Conservation (phyloP, 2,113 vertebrate genomes). For the Pteruthius melanotis region DNA sequence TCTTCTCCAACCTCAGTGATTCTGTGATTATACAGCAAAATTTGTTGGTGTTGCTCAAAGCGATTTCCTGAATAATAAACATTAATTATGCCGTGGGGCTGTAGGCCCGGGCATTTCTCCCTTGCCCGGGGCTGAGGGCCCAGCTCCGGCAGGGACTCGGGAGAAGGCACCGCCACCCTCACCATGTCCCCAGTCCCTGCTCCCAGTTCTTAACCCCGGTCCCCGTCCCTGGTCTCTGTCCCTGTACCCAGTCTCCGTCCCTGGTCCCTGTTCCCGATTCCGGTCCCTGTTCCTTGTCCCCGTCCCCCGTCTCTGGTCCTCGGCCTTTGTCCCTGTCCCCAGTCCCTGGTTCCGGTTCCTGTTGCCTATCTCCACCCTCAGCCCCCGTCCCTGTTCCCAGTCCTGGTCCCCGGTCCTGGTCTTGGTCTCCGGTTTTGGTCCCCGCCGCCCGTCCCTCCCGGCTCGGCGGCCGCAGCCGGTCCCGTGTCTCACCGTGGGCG, state of each 20-base stretch:
- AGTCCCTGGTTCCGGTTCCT: too few species aligned
- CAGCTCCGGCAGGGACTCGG: neutral
- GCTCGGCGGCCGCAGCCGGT: neutral
- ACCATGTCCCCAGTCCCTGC: neutral
- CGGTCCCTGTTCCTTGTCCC: neutral
- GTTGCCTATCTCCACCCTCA: too few species aligned
- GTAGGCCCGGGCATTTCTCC: too few species aligned
- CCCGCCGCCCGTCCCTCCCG: neutral
- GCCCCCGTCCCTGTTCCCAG: too few species aligned
- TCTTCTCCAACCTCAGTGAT: neutral
- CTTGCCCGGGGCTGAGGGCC: neutral
- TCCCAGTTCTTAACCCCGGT: neutral
- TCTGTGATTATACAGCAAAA: neutral
- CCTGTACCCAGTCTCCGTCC: neutral
- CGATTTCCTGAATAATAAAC: neutral
- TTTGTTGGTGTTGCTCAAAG: neutral
- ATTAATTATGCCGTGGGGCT: neutral
- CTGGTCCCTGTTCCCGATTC: too few species aligned
- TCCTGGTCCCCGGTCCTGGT: fast-evolving
- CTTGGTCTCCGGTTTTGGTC: fast-evolving
- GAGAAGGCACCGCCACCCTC: too few species aligned
- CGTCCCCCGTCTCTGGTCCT: fast-evolving
- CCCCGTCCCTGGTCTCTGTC: fast-evolving
- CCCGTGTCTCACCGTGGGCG: neutral
- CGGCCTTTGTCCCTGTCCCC: neutral